A percentile compares a stretch with the other conserved stretches of the same genome.
These are phyloP conservation scores for Emydoidea blandingii DNA, from an alignment of 2,797 vertebrate species.

Conservation along the genomic window DNA sequence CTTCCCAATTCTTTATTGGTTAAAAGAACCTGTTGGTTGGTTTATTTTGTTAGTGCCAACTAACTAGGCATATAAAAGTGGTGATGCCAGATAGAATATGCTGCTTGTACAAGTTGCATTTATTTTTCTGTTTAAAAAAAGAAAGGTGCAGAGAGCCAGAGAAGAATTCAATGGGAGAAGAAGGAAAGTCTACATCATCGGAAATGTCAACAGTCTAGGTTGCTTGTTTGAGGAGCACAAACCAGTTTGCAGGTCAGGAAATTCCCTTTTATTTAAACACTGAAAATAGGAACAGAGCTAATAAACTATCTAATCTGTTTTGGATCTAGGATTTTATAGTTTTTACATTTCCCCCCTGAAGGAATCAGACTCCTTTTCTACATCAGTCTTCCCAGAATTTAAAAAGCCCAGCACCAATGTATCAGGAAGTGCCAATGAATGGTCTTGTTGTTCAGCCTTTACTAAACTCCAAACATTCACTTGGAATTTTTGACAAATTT, in stretches of 20 bases:
- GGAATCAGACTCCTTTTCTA: neutral
- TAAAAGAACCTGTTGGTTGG: neutral
- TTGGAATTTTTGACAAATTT: constrained; percentile 54
- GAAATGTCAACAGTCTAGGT: neutral
- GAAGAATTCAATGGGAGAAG: neutral
- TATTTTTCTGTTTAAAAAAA: neutral
- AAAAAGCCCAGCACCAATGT: neutral
- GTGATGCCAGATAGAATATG: neutral
- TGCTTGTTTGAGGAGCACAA: neutral
- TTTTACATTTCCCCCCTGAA: neutral
- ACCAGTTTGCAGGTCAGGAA: neutral
- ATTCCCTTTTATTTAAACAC: neutral
- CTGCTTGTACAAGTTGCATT: neutral
- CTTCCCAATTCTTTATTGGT: neutral
- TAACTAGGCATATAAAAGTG: neutral
- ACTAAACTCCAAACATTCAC: constrained; percentile 54
- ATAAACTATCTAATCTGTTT: neutral
- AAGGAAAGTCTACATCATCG: fast-evolving
- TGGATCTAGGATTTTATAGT: neutral
- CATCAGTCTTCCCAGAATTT: neutral
- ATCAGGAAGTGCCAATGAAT: constrained; percentile 62
- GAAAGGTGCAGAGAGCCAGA: fast-evolving
- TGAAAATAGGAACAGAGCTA: no score
- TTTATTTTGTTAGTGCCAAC: neutral
- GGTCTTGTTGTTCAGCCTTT: constrained; percentile 68